Base-by-base conservation (phyloP, 1,140 invertebrate genomes). In the Mamestra configurata region DNA sequence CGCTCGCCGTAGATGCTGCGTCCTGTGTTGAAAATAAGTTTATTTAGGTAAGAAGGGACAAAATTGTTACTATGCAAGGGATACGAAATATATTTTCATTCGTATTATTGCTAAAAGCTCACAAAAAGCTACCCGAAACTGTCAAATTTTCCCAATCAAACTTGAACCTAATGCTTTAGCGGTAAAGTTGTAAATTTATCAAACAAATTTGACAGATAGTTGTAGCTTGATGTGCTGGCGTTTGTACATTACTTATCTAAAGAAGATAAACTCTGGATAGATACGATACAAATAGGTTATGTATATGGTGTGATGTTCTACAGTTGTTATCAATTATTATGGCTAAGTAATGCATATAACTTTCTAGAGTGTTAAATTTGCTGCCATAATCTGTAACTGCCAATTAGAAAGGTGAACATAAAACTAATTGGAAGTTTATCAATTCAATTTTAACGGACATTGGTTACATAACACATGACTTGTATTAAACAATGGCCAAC, bases 1-100 rank as follows among this genome's bases (percentile, higher is more conserved):
- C 97, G 97, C 59, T 98, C 98, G 77, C 99, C 99, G 90, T 98
- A 99, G 88, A 99, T 99, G 86, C 98, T 99, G 51, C 96, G 96
- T 79, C 98, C 98, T 98, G 70, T 13, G 31, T 77, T 1, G 13
- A 77, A 51, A 51, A 68, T 31, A 57, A 8, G 20, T 27, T 31
- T 57, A 24, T 13, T 13, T 27, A 11, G 0, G 13, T 27, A 4
- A 11, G 1, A 6, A 10, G 11, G 11, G 1, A 57, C 10, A 0
- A 55, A 55, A 22, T 6, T 10, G 11, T 5, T 15, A 59, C 57
- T n/a, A 59, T 35, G 15, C 1, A 7, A 8, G 27, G 27, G 10
- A 27, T 20, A 27, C 13, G 49, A 2, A 22, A 55, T 24, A 10
- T 40, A 11, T 40, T 35, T 35, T 35, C 31, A 4, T 7, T 35